Evolutionary conservation across 2,888 invertebrate genomes (phyloP).

Genomic region (Baccha elongata): DNA sequence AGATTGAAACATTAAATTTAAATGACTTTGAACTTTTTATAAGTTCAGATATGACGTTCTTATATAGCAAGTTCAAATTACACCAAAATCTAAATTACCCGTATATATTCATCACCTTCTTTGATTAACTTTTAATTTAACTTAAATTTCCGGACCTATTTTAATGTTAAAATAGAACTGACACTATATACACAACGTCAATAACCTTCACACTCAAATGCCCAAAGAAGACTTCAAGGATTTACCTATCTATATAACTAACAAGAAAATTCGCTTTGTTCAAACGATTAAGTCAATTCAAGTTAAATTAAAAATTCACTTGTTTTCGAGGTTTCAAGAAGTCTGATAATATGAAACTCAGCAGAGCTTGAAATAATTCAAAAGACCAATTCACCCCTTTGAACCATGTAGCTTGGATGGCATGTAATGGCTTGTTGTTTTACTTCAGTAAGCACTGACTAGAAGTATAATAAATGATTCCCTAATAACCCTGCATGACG

Average conservation of each 20-base stretch:
- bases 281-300: conserved; percentile 39
- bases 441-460: conserved; percentile 55
- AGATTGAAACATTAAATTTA: too few relatives aligned
- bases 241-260: conserved; percentile 17
- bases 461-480: conserved; percentile 42
- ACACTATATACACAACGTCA: conserved; percentile 20
- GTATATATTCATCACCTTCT: neutral
- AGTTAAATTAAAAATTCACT: conserved; percentile 35
- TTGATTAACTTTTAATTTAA: conserved; percentile 13
- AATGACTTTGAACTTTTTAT: neutral
- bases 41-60: neutral
- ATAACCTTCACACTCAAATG: conserved; percentile 51
- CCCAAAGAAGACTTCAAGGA: conserved; percentile 50
- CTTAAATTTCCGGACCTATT: neutral
- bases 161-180: neutral
- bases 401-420: conserved; percentile 14
- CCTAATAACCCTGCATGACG: conserved; percentile 66
- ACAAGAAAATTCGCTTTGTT: conserved; percentile 4
- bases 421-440: conserved; percentile 33
- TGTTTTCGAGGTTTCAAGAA: conserved; percentile 34
- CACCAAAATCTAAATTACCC: neutral
- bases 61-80: neutral
- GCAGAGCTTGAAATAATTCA: conserved; percentile 57
- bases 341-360: conserved; percentile 25
- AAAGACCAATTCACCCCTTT: conserved; percentile 43